Evolutionary conservation across 2,888 invertebrate genomes (phyloP), one percentile per base, ranked within the genome.

Genomic region (Acronicta psi): DNA sequence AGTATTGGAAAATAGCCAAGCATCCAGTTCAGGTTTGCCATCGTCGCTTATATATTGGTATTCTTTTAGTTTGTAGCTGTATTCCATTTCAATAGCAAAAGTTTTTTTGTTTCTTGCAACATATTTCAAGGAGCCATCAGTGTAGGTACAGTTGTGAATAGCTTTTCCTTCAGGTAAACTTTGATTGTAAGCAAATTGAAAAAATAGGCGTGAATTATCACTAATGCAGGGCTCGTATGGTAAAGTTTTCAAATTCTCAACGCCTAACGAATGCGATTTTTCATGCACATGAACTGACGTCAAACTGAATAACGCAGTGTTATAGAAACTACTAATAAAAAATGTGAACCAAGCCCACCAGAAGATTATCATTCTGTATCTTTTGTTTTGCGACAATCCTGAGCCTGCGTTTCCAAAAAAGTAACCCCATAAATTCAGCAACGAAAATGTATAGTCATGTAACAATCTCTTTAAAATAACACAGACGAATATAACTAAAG

Each of bases 271-370:
- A 8, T 64, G 73, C 25, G 74, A 69, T 37, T 61, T 72, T 36
- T 77, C 74, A 20, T 77, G 80, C 6, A 78, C 76, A 14, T 82
- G 79, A 13, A 80, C 73, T n/a, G 88, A 81, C 31, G 87, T 71
- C 38, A 89, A 79, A 67, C 87, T 86, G 54, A 81, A 85, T 20
- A 89, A 67, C 13, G 84, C 82, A 6, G 89, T 88, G 44, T 82
- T 87, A 56, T 90, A 92, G 67, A 92, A 90, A 59, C 75, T 88
- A 3, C 65, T 71, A 11, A 91, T 82, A 43, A 84, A 89, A 63
- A 86, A 91, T 37, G 89, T 83, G 34, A 88, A 91, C 83, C 85
- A 84, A 60, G 88, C 76, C 91, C 91, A 91, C 50, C 72, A 74
- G 20, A 86, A 50, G 20, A 87, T 73, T 9, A 90, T 60, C 0